Base-by-base conservation (phyloP, 2,797 vertebrate genomes). In the Lithobates sylvaticus region DNA sequence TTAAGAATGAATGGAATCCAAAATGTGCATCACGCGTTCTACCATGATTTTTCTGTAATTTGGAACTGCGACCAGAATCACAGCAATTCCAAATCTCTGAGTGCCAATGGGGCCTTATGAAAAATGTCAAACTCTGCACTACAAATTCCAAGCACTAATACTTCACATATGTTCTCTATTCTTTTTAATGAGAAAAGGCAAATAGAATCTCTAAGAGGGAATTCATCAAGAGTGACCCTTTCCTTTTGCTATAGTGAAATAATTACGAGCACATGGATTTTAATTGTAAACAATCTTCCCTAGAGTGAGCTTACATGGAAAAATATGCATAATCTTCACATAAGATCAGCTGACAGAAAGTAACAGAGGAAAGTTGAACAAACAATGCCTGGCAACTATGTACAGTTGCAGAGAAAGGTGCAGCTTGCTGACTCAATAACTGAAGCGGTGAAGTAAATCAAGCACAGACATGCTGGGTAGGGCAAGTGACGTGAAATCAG, bases 381-480 rank as follows among this genome's bases (percentile, higher is more conserved):
- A 39, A 47, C 39, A 70, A 54, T 12, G 39, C 44, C 34, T 80
- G 71, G 23, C 39, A 73, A 47, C 36, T 26, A 73, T 42, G 71
- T 32, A 32, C 67, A 34, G 65, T 70, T 34, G 42, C 68, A 81
- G 44, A n/a, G 12, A 80, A 23, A 65, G 42, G 36, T 44, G 58
- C 26, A 78, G 36, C 6, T 64, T 16, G 50, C 34, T 84, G 76
- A 71, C 68, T 78, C 68, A 84, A 29, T 12, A 42, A 50, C 34
- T 72, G 54, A 78, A 42, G 54, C 65, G 13, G 23, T 72, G 36
- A 10, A 73, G 70, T 54, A 34, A 44, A 26, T 76, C 7, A 42
- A 76, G 69, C 54, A 76, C 76, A 86, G 81, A 86, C 84, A 86
- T 18, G 29, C 47, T 39, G 64, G 78, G 70, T 58, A 86, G 72